Evolutionary conservation across 2,888 invertebrate genomes (phyloP), one percentile per base, ranked within the genome.

Genomic region (Thereva unica): DNA sequence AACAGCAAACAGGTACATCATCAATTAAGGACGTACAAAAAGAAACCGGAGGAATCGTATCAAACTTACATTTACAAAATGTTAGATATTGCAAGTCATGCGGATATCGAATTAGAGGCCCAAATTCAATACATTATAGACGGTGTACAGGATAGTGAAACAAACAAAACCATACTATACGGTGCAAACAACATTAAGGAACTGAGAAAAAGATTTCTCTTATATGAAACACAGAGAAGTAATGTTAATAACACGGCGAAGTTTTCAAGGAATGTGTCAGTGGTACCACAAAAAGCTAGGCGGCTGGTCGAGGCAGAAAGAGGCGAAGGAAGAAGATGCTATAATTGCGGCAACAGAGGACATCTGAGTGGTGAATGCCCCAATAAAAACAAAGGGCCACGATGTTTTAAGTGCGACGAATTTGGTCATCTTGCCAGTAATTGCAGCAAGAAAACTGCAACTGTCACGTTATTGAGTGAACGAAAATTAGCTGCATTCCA

Each of bases 101-200:
- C 52, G 5, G n/a, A 42, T 3, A 35, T 63, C 3, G 63, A 63
- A 10, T 34, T 52, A 38, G 35, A 52, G 10, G 50, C 42, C 6
- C 10, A 52, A 42, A 52, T 63, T 23, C n/a, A 63, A 12, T 63
- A 42, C 23, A 40, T 42, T 6, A 63, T 63, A 34, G 52, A 63
- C 5, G 63, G 52, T 4, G 52, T 63, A 9, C 34, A 52, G 6
- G 63, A 63, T 37, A 41, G 35, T 2, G 34, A 41, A n/a, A 7
- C 42, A 5, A 63, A 52, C 37, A 63, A 63, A 37, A 42, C 38
- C 34, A 63, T 63, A 10, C 34, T 63, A 5, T 63, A 63, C 52
- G 63, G 52, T 10, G 40, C 5, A 6, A 47, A 12, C 6, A 12
- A 10, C 7, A 6, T 47, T 1, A 47, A 12, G 4, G 47, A 47